These are phyloP conservation scores for Speoplatyrhinus poulsoni DNA, from an alignment of 2,113 vertebrate species.

Conservation along the genomic window DNA sequence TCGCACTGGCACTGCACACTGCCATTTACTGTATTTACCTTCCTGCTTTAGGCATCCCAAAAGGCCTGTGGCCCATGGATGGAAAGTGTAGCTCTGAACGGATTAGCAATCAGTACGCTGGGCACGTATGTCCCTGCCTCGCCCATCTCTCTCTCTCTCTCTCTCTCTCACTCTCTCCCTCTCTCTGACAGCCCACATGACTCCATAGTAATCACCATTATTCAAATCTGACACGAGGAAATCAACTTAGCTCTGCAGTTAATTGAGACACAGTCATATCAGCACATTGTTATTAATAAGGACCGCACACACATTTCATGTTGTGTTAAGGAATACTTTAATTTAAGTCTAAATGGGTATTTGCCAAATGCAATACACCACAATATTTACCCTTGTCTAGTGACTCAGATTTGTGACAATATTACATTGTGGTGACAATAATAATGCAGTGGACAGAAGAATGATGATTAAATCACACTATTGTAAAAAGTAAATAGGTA, in stretches of 20 bases:
- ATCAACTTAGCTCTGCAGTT: constrained; percentile 46
- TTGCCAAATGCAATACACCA: not conserved
- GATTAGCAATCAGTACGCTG: constrained; percentile 43
- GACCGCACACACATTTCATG: constrained; percentile 1
- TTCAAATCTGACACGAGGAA: constrained; percentile 63
- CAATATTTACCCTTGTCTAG: not conserved
- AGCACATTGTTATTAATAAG: constrained; percentile 30
- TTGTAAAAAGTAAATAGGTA: no score
- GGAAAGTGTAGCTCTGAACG: not conserved
- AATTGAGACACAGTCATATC: constrained; percentile 62
- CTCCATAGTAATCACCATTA: constrained; percentile 53
- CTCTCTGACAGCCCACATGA: constrained; percentile 26
- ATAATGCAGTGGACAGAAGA: no score
- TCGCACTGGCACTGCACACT: not conserved
- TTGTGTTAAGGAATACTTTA: constrained; percentile 4
- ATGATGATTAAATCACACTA: no score
- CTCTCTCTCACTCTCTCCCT: not conserved
- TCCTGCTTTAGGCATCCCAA: no score
- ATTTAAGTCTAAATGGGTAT: not conserved
- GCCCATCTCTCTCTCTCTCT: not conserved
- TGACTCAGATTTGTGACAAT: no score
- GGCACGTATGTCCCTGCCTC: constrained; percentile 22
- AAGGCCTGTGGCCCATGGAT: constrained; percentile 9
- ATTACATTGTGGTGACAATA: no score
- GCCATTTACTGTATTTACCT: no score